Evolutionary conservation across 2,888 invertebrate species (phyloP), one percentile per base, ranked within the genome.

Genomic region (Dione juno): DNA sequence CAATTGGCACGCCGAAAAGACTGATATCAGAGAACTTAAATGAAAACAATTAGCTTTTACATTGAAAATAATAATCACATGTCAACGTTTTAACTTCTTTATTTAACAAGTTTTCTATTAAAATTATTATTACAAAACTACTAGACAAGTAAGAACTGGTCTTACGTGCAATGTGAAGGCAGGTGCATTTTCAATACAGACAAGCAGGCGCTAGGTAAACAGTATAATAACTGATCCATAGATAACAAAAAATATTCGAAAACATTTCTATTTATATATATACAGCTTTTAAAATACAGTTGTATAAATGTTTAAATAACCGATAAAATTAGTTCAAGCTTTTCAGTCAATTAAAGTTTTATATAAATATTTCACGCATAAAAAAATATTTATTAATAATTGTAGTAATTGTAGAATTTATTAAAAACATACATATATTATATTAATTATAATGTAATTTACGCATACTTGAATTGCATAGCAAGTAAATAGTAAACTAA

Each of bases 131-230:
- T 37, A 66, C 69, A 70, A 72, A 66, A 74, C 59, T 66, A 59
- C 63, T 70, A 68, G 58, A 65, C 58, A 70, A 50, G 59, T 69
- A 59, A 70, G 66, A 71, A 72, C 71, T 72, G 53, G 74, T 71
- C 57, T 59, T 69, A 75, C 67, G 59, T 66, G 66, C 70, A 59
- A 50, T 66, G 69, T 61, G 59, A 70, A 70, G 75, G 75, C 75
- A 75, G 75, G 75, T 75, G 75, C 61, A 69, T 57, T 70, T 71
- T 72, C 75, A 67, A 66, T 48, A 52, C 74, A 74, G 74, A 74
- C 74, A 66, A 61, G 64, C 74, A 74, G 74, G 69, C 74, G 74
- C 74, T 74, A 66, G 70, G 13, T 52, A 58, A 70, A 53, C 64
- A 59, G 66, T 69, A 52, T 67, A 68, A 70, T 72, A 66, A 58